Conservation (phyloP, 2,797 vertebrate species). For the Sebastes diploproa region DNA sequence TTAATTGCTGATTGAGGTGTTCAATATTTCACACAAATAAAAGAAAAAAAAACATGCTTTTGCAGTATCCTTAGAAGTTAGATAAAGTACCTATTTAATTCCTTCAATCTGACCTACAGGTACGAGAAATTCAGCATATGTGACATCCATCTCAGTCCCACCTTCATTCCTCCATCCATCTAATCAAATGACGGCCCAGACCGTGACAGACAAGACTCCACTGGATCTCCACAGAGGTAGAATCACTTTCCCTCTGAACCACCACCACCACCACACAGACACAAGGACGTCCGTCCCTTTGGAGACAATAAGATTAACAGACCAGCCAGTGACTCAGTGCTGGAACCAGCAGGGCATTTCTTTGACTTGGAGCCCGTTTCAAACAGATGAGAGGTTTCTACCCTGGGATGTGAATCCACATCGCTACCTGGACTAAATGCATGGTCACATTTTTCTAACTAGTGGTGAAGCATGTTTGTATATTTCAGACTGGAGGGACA, state of each 20-base stretch:
- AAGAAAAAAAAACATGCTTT: background rate
- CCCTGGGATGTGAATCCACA: constrained; percentile 40
- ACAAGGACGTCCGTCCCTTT: constrained; percentile 29
- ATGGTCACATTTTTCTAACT: background rate
- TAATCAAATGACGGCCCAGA: constrained; percentile 8
- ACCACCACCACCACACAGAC: constrained; percentile 38
- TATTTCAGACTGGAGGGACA: background rate
- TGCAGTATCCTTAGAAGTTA: background rate
- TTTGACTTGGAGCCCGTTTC: constrained; percentile 46
- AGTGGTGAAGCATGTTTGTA: background rate
- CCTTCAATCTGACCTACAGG: constrained; percentile 32
- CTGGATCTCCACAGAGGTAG: constrained; percentile 35
- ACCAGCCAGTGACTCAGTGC: constrained; percentile 12
- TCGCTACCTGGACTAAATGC: constrained; percentile 31
- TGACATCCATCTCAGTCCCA: constrained; percentile 25
- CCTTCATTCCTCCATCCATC: constrained; percentile 25
- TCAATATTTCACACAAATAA: background rate
- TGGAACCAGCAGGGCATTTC: constrained; percentile 53
- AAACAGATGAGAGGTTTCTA: constrained; percentile 53
- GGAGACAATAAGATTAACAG: constrained; percentile 24
- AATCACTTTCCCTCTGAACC: constrained; percentile 32
- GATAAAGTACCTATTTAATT: background rate
- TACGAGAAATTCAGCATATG: constrained; percentile 1
- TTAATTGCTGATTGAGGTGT: background rate
- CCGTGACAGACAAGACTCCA: constrained; percentile 10